phyloP scores from a whole-genome alignment of 2,797 vertebrate genomes.

The Peromyscus nudipes region DNA sequence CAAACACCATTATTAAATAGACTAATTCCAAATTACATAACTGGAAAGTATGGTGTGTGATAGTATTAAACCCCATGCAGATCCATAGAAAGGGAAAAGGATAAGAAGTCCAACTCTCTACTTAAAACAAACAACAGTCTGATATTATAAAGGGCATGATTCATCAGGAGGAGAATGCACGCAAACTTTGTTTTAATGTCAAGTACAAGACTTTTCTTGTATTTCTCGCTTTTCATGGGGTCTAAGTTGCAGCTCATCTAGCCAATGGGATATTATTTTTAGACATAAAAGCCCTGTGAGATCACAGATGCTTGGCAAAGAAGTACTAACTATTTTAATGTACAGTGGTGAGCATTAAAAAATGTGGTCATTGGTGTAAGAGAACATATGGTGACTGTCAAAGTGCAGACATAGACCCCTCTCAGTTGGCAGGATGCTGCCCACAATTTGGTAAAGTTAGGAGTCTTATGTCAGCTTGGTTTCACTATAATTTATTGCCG shows the following conservation, averaged over 20 bases:
- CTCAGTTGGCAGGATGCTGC: neutral
- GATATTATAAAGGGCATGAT: neutral
- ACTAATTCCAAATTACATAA: neutral
- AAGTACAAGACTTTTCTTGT: neutral
- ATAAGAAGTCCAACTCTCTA: neutral
- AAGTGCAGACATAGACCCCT: neutral
- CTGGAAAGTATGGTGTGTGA: neutral
- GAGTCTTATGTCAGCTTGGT: neutral
- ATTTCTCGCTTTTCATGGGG: neutral
- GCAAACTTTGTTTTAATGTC: neutral
- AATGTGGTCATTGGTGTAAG: neutral
- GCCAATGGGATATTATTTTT: conserved; percentile 41
- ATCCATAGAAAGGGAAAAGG: neutral
- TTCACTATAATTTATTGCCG: conserved; percentile 55
- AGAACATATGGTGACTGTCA: neutral
- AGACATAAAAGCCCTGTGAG: conserved; percentile 42
- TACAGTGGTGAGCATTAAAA: conserved; percentile 28
- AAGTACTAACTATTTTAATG: conserved; percentile 14
- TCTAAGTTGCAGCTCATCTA: conserved; percentile 31
- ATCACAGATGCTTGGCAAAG: conserved; percentile 22
- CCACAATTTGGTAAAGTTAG: conserved; percentile 23
- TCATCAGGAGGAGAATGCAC: neutral
- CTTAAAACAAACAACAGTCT: neutral
- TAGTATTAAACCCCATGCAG: neutral
- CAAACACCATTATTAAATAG: neutral